Conservation (phyloP, 2,797 vertebrate genomes). For the Mus spretus region DNA sequence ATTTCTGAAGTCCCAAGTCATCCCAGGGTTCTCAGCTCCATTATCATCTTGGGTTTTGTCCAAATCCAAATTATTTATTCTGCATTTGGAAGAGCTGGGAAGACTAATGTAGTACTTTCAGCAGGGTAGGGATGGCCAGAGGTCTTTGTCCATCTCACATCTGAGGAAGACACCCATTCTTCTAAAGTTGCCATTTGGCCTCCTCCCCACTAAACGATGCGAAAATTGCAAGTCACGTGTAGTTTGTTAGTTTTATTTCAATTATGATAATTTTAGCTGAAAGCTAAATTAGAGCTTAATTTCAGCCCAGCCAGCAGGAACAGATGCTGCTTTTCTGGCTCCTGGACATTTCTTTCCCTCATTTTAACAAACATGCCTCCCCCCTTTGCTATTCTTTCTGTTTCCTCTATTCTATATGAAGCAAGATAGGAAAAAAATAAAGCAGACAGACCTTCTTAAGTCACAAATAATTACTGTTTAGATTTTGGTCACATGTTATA, state of each 20-base stretch:
- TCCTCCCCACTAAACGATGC: slow-evolving; percentile 62
- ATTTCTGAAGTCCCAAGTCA: not conserved
- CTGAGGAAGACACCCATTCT: not conserved
- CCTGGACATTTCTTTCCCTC: slow-evolving; percentile 74
- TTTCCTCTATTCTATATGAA: slow-evolving; percentile 42
- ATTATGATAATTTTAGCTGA: slow-evolving; percentile 85
- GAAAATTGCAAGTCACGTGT: slow-evolving; percentile 82
- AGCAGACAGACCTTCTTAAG: not conserved
- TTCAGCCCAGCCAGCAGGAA: slow-evolving; percentile 80
- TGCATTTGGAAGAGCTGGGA: not conserved
- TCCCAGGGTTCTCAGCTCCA: not conserved
- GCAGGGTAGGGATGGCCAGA: not conserved
- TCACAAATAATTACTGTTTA: not conserved
- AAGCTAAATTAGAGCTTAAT: slow-evolving; percentile 84
- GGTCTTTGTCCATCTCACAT: not conserved
- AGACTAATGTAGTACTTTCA: not conserved
- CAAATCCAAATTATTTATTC: not conserved
- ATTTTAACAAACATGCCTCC: slow-evolving; percentile 66
- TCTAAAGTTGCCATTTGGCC: slow-evolving; percentile 48
- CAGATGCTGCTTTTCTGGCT: slow-evolving; percentile 83
- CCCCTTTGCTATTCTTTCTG: slow-evolving; percentile 18
- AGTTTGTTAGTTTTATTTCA: slow-evolving; percentile 84
- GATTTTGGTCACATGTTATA: slow-evolving; percentile 23
- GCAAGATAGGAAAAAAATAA: not conserved
- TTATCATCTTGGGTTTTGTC: slow-evolving; percentile 39